phyloP scores from a whole-genome alignment of 1,140 invertebrate genomes.

The Microplitis demolitor region DNA sequence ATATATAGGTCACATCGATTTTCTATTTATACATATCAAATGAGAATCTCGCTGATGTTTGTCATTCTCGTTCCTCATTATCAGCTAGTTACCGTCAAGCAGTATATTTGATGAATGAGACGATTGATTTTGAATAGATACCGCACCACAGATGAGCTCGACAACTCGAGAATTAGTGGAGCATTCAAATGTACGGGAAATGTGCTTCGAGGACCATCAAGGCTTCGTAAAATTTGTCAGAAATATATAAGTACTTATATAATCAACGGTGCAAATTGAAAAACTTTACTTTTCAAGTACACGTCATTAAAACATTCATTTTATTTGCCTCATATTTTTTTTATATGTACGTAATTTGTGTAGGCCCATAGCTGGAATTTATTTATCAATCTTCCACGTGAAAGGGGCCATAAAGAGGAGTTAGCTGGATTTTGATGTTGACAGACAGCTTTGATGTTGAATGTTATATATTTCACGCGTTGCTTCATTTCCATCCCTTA shows the following conservation, averaged over 20 bases:
- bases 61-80: background rate
- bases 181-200: background rate
- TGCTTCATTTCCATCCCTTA: background rate
- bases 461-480: slow-evolving; percentile 1
- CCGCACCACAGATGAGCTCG: background rate
- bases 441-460: background rate
- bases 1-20: background rate
- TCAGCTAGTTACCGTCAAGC: background rate
- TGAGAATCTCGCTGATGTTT: too few relatives aligned
- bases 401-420: background rate
- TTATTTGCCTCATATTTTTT: background rate
- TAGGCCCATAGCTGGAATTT: background rate
- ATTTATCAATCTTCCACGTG: slow-evolving; percentile 7
- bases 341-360: background rate
- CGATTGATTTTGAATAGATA: slow-evolving; percentile 12
- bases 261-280: too few relatives aligned
- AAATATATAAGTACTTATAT: too few relatives aligned
- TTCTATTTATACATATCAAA: too few relatives aligned
- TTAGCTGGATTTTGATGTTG: background rate
- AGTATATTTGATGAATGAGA: slow-evolving; percentile 5
- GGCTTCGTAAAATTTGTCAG: too few relatives aligned
- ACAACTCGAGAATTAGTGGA: background rate
- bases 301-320: too few relatives aligned
- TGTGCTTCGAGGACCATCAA: background rate
- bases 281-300: too few relatives aligned